These are phyloP conservation scores for Sphaeramia orbicularis DNA, from an alignment of 2,797 vertebrate genomes.

Conservation along the genomic window DNA sequence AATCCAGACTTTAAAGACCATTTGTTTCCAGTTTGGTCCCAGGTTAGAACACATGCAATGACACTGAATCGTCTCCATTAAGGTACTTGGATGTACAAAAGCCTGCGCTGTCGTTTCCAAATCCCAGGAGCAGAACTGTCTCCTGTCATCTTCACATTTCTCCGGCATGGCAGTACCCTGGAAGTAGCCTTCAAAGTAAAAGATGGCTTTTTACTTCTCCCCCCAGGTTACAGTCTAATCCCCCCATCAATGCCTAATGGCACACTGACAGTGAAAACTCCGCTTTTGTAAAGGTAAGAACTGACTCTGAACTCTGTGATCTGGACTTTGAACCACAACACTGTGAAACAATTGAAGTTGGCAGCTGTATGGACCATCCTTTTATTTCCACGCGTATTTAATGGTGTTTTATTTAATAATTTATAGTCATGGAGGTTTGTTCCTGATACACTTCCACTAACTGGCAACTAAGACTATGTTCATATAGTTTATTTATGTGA, in stretches of 20 bases:
- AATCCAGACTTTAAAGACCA: neutral
- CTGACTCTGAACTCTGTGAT: slow-evolving; percentile 29
- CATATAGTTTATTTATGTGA: neutral
- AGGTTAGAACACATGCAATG: neutral
- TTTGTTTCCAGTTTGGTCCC: neutral
- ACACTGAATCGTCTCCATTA: neutral
- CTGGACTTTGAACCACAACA: slow-evolving; percentile 1
- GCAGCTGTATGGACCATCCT: slow-evolving; percentile 3
- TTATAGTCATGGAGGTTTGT: slow-evolving; percentile 29
- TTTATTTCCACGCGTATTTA: slow-evolving; percentile 47
- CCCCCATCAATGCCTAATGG: slow-evolving; percentile 52
- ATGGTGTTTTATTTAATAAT: slow-evolving; percentile 33
- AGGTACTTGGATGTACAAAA: slow-evolving; percentile 30
- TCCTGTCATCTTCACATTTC: slow-evolving; percentile 33
- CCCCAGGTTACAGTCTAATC: slow-evolving; percentile 43
- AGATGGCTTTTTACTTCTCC: slow-evolving; percentile 55
- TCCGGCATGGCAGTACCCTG: slow-evolving; percentile 50
- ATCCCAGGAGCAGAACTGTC: slow-evolving; percentile 26
- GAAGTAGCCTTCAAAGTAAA: slow-evolving; percentile 65
- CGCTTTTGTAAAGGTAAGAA: slow-evolving; percentile 64
- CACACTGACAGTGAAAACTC: slow-evolving; percentile 46
- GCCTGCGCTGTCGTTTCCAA: slow-evolving; percentile 25
- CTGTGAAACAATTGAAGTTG: neutral
- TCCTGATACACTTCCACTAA: too few species aligned
- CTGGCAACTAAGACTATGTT: neutral